phyloP scores from a whole-genome alignment of 2,797 vertebrate species.

The Saguinus oedipus region DNA sequence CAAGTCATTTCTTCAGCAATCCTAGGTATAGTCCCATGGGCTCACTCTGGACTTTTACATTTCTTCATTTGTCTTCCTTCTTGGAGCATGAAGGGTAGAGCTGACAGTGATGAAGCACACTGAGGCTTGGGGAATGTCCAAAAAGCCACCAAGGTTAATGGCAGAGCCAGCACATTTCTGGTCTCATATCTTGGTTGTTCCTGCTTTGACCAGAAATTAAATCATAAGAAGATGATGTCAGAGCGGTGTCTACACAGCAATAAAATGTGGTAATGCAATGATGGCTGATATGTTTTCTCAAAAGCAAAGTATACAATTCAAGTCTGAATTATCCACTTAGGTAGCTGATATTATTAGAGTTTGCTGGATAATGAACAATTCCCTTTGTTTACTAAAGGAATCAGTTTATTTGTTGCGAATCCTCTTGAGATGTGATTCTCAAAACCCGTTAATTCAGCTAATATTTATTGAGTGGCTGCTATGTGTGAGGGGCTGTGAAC shows the following conservation, averaged over 20 bases:
- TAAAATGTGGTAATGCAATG: slow-evolving; percentile 15
- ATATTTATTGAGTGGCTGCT: slow-evolving; percentile 31
- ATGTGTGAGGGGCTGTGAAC: not conserved
- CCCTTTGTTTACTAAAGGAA: slow-evolving; percentile 35
- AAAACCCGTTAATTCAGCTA: slow-evolving; percentile 28
- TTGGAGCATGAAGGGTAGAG: not conserved
- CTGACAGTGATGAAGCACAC: not conserved
- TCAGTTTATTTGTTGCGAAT: slow-evolving; percentile 4
- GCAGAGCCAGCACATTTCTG: not conserved
- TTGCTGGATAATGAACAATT: not conserved
- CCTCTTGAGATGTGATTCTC: slow-evolving; percentile 40
- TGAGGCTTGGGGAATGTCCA: not conserved
- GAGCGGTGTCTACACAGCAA: not conserved
- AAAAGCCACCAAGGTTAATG: slow-evolving; percentile 52
- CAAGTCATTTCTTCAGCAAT: not conserved
- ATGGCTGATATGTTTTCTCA: slow-evolving; percentile 54
- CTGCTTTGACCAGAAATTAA: slow-evolving; percentile 59
- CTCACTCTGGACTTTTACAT: not conserved
- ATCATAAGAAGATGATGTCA: slow-evolving; percentile 65
- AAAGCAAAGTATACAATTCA: slow-evolving; percentile 36
- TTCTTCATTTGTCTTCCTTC: slow-evolving; percentile 45
- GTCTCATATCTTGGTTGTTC: slow-evolving; percentile 16
- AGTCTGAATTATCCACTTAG: not conserved
- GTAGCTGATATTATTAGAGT: slow-evolving; percentile 6
- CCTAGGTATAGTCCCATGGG: not conserved